phyloP scores from a whole-genome alignment of 2,113 vertebrate species.

The Zapornia atra region DNA sequence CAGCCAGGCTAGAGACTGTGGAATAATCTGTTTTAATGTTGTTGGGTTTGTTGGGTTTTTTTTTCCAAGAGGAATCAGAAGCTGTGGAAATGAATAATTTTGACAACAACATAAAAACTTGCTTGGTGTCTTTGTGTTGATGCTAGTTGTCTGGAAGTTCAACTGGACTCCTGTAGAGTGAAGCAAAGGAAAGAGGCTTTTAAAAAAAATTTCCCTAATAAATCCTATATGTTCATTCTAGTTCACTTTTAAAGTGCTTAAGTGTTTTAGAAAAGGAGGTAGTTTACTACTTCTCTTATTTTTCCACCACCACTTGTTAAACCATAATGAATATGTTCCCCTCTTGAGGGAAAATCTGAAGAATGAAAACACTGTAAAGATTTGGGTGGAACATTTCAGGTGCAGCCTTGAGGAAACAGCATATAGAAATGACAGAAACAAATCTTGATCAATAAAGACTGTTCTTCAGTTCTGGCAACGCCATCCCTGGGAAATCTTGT shows the following conservation, averaged over 20 bases:
- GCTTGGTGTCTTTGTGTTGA: background rate
- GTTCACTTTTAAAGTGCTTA: fast-evolving
- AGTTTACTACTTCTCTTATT: background rate
- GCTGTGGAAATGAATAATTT: background rate
- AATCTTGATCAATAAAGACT: background rate
- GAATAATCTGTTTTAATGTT: slow-evolving; percentile 16
- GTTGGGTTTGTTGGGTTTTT: background rate
- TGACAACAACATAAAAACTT: background rate
- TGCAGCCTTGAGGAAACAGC: background rate
- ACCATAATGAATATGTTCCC: background rate
- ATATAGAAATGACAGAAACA: background rate
- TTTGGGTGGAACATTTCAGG: background rate
- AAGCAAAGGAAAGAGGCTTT: background rate
- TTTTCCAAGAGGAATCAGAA: background rate
- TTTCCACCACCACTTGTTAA: background rate
- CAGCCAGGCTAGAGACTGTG: background rate
- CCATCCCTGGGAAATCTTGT: background rate
- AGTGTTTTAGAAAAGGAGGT: background rate
- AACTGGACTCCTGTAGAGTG: background rate
- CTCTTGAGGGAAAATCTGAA: background rate
- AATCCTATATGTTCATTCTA: background rate
- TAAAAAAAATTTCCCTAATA: background rate
- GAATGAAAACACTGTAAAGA: background rate
- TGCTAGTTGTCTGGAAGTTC: background rate
- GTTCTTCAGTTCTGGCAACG: background rate